A percentile compares a stretch with the other conserved stretches of the same genome.
Evolutionary conservation across 2,113 vertebrate genomes (phyloP).

Genomic region (Corydoras maculifer): DNA sequence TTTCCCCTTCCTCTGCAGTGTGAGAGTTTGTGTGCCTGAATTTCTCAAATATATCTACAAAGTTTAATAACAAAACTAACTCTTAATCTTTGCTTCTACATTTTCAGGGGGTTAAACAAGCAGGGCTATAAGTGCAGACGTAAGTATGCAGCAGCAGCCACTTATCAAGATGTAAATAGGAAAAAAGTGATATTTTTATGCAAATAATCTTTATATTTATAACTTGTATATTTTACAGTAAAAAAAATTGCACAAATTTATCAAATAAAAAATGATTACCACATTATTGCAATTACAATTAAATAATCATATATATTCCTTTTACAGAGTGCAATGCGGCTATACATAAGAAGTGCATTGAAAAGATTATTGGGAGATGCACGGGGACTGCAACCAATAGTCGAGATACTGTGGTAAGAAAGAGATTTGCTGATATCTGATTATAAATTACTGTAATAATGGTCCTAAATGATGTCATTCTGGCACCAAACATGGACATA

Average conservation of each 20-base stretch:
- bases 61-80: not conserved
- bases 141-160: conserved; percentile 64
- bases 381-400: conserved; percentile 95
- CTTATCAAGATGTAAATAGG: too few species aligned
- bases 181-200: too few species aligned
- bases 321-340: conserved; percentile 93
- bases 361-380: conserved; percentile 96
- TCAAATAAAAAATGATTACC: too few species aligned
- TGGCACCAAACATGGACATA: too few species aligned
- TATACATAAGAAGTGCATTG: conserved; percentile 99
- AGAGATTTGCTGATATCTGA: not conserved
- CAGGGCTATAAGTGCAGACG: conserved; percentile 98
- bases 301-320: not conserved
- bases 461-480: too few species aligned
- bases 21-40: not conserved
- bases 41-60: not conserved
- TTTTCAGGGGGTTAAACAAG: conserved; percentile 90
- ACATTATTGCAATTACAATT: too few species aligned
- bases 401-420: conserved; percentile 93
- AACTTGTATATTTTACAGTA: too few species aligned
- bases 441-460: too few species aligned
- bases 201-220: too few species aligned
- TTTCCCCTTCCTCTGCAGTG: too few species aligned
- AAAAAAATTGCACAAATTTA: too few species aligned
- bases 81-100: conserved; percentile 44